phyloP scores from a whole-genome alignment of 2,113 vertebrate species.

The Typhlomys cinereus region DNA sequence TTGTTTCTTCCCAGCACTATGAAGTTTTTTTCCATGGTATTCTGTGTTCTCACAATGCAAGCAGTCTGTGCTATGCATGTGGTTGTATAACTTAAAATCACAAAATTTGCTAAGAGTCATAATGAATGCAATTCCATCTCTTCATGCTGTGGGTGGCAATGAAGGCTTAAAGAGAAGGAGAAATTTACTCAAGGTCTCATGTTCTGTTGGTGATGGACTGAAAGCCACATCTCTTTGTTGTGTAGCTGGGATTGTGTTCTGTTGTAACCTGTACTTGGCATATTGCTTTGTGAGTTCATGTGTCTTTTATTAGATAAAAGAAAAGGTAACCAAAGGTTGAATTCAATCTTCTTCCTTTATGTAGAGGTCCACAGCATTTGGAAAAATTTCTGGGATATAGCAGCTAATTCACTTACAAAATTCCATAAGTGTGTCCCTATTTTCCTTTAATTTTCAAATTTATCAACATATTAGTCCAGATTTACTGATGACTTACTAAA shows the following conservation, averaged over 20 bases:
- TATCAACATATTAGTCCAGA: conserved; percentile 35
- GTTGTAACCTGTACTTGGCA: background rate
- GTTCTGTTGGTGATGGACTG: background rate
- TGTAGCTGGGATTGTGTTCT: background rate
- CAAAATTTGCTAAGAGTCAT: background rate
- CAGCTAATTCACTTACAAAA: conserved; percentile 21
- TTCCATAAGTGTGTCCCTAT: conserved; percentile 30
- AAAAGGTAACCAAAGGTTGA: background rate
- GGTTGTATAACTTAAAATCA: conserved; percentile 9
- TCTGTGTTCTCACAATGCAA: background rate
- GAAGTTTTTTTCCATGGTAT: background rate
- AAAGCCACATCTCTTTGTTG: background rate
- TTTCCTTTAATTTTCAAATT: conserved; percentile 50
- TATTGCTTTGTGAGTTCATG: conserved; percentile 1
- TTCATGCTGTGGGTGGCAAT: background rate
- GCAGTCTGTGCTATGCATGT: background rate
- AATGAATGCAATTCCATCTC: background rate
- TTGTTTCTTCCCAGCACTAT: background rate
- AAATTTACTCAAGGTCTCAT: background rate
- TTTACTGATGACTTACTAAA: conserved; percentile 20
- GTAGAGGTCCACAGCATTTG: background rate
- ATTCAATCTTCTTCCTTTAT: conserved; percentile 15
- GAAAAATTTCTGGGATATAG: background rate
- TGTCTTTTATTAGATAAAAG: background rate
- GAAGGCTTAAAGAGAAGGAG: background rate